Conservation (phyloP, 2,797 vertebrate species). For the Thripadectes ignobilis region DNA sequence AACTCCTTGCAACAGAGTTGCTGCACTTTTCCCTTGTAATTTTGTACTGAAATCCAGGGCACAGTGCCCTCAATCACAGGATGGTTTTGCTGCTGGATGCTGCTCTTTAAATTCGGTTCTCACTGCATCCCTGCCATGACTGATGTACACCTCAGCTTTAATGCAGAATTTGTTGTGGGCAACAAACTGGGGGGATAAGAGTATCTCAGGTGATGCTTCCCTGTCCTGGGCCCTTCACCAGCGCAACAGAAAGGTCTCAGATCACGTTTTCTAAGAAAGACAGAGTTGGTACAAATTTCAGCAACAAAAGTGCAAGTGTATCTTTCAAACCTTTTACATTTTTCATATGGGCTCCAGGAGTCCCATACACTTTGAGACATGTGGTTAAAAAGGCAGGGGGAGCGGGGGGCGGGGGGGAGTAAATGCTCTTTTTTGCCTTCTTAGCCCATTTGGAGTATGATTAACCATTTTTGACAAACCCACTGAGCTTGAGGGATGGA, state of each 20-base stretch:
- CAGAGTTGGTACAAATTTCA: not conserved
- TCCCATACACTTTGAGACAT: not conserved
- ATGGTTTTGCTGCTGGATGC: not conserved
- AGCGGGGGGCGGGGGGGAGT: too few relatives aligned
- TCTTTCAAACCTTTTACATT: not conserved
- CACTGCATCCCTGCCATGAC: not conserved
- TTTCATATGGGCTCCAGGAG: not conserved
- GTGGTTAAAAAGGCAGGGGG: not conserved
- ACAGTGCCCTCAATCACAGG: accelerated
- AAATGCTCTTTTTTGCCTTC: not conserved
- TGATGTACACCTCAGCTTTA: not conserved
- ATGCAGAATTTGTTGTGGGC: not conserved
- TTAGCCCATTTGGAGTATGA: not conserved
- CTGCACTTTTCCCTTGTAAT: not conserved
- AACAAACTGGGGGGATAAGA: accelerated
- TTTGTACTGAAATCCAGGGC: not conserved
- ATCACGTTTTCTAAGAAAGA: not conserved
- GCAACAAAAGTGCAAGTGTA: not conserved
- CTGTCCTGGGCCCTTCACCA: not conserved
- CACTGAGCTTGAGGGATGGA: slow-evolving; percentile 39
- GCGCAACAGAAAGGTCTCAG: not conserved
- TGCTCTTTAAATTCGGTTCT: not conserved
- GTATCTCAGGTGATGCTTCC: accelerated
- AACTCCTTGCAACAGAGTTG: not conserved
- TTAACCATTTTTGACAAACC: slow-evolving; percentile 68